phyloP scores from a whole-genome alignment of 2,888 invertebrate species.

The Caradrina clavipalpis region DNA sequence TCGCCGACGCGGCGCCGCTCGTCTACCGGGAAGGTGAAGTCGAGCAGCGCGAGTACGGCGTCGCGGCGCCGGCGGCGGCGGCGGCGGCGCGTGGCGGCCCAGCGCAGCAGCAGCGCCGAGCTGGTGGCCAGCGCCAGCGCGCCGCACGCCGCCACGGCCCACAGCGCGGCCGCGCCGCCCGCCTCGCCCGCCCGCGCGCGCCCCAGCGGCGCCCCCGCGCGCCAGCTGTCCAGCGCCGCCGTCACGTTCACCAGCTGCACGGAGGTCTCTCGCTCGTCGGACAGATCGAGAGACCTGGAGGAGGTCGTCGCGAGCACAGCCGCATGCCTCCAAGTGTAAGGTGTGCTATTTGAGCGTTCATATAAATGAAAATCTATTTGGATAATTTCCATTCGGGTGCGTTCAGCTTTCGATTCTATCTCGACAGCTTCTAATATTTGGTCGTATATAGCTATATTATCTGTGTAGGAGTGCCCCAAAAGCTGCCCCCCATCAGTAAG shows the following conservation, averaged over 20 bases:
- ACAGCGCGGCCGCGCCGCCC: slow-evolving; percentile 49
- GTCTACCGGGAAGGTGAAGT: slow-evolving; percentile 77
- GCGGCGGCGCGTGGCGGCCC: slow-evolving; percentile 66
- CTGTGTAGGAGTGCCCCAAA: slow-evolving; percentile 11
- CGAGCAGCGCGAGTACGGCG: slow-evolving; percentile 69
- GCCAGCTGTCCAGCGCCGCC: slow-evolving; percentile 58
- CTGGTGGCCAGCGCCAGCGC: slow-evolving; percentile 55
- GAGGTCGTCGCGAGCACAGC: slow-evolving; percentile 65
- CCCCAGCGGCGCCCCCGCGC: slow-evolving; percentile 23
- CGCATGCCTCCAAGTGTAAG: slow-evolving; percentile 65
- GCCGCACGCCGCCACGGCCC: slow-evolving; percentile 44
- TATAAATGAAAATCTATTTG: slow-evolving; percentile 67
- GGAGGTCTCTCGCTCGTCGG: slow-evolving; percentile 63
- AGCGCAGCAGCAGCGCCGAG: slow-evolving; percentile 61
- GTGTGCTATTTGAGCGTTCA: slow-evolving; percentile 54
- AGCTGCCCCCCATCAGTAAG: slow-evolving; percentile 60
- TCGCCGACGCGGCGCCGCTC: slow-evolving; percentile 88
- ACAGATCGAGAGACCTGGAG: slow-evolving; percentile 63
- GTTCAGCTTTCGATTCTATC: slow-evolving; percentile 41
- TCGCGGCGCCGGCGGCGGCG: slow-evolving; percentile 68
- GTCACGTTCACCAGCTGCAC: slow-evolving; percentile 65
- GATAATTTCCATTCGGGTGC: slow-evolving; percentile 51
- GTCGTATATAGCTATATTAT: slow-evolving; percentile 47
- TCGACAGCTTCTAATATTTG: slow-evolving; percentile 45
- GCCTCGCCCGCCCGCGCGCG: not conserved